Conservation (phyloP, 2,797 vertebrate species). For the Coregonus suidteri region DNA sequence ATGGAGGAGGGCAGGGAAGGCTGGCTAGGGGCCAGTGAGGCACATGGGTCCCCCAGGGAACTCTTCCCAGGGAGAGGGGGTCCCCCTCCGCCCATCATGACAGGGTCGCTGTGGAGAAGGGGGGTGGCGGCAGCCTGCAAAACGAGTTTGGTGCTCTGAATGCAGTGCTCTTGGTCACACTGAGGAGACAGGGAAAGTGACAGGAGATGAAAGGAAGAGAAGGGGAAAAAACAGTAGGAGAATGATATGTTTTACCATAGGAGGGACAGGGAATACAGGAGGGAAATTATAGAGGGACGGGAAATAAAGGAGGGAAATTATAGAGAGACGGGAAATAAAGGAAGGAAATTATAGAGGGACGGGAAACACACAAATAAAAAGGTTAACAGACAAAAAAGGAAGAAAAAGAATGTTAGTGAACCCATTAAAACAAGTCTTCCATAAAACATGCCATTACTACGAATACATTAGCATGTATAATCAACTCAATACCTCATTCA, state of each 20-base stretch:
- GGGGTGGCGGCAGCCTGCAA: constrained; percentile 91
- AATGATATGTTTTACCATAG: constrained; percentile 48
- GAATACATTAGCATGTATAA: not conserved
- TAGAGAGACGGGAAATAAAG: not conserved
- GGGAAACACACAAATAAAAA: constrained; percentile 30
- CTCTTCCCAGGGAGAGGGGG: constrained; percentile 81
- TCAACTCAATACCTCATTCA: not conserved
- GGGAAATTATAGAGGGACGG: constrained; percentile 48
- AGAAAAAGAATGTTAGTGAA: constrained; percentile 68
- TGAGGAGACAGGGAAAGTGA: constrained; percentile 57
- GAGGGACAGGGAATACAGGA: not conserved
- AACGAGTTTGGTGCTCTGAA: constrained; percentile 97
- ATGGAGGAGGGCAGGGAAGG: constrained; percentile 80
- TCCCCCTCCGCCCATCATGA: constrained; percentile 79
- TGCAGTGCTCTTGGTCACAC: constrained; percentile 95
- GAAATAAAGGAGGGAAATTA: constrained; percentile 3
- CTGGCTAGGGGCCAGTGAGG: constrained; percentile 81
- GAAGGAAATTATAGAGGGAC: constrained; percentile 42
- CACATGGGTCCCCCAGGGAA: constrained; percentile 80
- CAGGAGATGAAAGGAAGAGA: constrained; percentile 11
- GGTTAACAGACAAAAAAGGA: constrained; percentile 28
- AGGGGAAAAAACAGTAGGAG: constrained; percentile 18
- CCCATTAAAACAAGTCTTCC: not conserved
- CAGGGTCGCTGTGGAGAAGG: constrained; percentile 85
- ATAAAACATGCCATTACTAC: not conserved